Percentiles rank a stretch among this genome's conserved stretches.
phyloP scores from a whole-genome alignment of 1,140 invertebrate species.

The Dendrolimus punctatus region DNA sequence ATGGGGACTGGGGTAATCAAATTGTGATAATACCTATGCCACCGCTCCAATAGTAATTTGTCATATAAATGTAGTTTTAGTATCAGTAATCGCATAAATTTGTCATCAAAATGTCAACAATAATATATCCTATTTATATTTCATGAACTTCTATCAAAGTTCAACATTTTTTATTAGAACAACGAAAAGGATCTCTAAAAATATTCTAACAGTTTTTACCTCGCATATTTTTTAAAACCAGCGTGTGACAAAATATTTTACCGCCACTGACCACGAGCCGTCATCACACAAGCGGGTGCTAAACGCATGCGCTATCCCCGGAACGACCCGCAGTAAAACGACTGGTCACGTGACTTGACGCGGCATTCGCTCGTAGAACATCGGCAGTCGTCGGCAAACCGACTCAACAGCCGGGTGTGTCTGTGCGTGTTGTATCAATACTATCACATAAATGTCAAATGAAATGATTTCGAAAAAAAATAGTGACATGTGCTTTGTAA shows the following conservation, averaged over 20 bases:
- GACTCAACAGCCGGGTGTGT: slow-evolving; percentile 31
- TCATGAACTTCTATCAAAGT: too few relatives aligned
- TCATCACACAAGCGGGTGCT: slow-evolving; percentile 8
- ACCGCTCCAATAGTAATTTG: background rate
- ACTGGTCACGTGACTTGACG: slow-evolving; percentile 71
- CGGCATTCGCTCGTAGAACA: slow-evolving; percentile 64
- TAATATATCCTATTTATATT: too few relatives aligned
- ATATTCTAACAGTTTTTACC: background rate
- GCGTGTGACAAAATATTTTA: slow-evolving; percentile 48
- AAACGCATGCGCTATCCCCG: slow-evolving; percentile 52
- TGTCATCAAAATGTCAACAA: too few relatives aligned
- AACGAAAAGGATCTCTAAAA: background rate
- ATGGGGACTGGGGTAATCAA: slow-evolving; percentile 33
- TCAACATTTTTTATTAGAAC: slow-evolving; percentile 2
- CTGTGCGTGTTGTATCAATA: slow-evolving; percentile 22
- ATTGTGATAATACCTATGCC: slow-evolving; percentile 25
- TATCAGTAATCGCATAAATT: too few relatives aligned
- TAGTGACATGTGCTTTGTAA: slow-evolving; percentile 51
- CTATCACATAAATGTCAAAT: slow-evolving; percentile 58
- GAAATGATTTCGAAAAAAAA: slow-evolving; percentile 53
- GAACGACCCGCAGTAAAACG: slow-evolving; percentile 71
- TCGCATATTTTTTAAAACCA: slow-evolving; percentile 1
- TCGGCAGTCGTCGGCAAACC: slow-evolving; percentile 62
- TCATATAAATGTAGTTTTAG: background rate
- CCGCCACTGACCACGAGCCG: slow-evolving; percentile 39